phyloP scores from a whole-genome alignment of 2,113 vertebrate genomes.

The Xiphias gladius region DNA sequence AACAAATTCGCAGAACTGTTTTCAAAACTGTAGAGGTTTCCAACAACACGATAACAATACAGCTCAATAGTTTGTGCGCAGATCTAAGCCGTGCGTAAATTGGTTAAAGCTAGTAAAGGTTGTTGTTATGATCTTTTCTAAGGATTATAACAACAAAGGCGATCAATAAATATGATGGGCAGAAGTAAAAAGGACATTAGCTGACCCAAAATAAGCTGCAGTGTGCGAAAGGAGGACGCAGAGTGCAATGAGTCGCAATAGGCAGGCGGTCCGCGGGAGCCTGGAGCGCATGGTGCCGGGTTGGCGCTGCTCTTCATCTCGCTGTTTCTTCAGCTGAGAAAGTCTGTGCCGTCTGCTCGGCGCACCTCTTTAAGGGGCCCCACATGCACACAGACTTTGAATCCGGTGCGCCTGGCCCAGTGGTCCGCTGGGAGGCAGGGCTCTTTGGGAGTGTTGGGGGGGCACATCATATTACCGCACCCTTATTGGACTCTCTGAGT shows the following conservation, averaged over 20 bases:
- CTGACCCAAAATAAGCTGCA: constrained; percentile 97
- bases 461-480: constrained; percentile 48
- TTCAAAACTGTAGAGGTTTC: background rate
- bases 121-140: background rate
- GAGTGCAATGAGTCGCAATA: constrained; percentile 86
- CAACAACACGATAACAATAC: background rate
- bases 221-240: constrained; percentile 86
- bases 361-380: constrained; percentile 80
- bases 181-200: constrained; percentile 10
- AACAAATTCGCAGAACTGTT: background rate
- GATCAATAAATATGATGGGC: background rate
- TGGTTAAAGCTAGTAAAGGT: background rate
- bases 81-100: constrained; percentile 51
- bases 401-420: constrained; percentile 63
- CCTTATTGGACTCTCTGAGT: constrained; percentile 68
- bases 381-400: constrained; percentile 66
- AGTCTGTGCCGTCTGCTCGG: constrained; percentile 77
- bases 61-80: background rate
- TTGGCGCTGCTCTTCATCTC: constrained; percentile 89
- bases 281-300: constrained; percentile 91
- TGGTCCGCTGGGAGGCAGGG: constrained; percentile 72
- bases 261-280: constrained; percentile 87
- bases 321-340: constrained; percentile 85
- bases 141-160: constrained; percentile 15
- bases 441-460: constrained; percentile 44